These are phyloP conservation scores for Tadarida brasiliensis DNA, from an alignment of 2,797 vertebrate species.

Conservation along the genomic window DNA sequence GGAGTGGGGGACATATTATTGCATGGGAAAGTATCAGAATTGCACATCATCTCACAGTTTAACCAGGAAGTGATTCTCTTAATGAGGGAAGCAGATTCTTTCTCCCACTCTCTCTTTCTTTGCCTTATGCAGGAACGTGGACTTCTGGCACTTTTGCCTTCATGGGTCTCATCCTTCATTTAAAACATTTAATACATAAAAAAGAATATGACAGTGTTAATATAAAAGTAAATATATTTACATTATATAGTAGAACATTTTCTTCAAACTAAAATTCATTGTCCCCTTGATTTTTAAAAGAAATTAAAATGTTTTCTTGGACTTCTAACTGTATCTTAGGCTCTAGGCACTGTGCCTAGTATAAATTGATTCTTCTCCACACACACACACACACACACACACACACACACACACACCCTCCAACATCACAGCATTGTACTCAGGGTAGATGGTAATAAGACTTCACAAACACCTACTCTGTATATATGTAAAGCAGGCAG, in stretches of 20 bases:
- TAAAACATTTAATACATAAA: not conserved
- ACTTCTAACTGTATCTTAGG: not conserved
- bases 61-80: not conserved
- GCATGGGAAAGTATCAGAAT: not conserved
- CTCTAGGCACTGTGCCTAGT: not conserved
- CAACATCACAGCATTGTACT: not conserved
- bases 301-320: not conserved
- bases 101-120: not conserved
- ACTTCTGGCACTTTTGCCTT: not conserved
- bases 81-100: not conserved
- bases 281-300: not conserved
- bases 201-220: not conserved
- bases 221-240: not conserved
- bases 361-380: not conserved
- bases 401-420: too few species aligned
- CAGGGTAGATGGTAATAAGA: not conserved
- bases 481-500: not conserved
- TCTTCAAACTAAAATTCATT: not conserved
- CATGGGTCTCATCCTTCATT: not conserved
- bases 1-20: not conserved
- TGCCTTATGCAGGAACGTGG: not conserved
- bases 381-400: too few species aligned
- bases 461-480: not conserved
- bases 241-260: not conserved
- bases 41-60: not conserved